Conservation (phyloP, 2,888 invertebrate species). For the Deroplatys truncata region DNA sequence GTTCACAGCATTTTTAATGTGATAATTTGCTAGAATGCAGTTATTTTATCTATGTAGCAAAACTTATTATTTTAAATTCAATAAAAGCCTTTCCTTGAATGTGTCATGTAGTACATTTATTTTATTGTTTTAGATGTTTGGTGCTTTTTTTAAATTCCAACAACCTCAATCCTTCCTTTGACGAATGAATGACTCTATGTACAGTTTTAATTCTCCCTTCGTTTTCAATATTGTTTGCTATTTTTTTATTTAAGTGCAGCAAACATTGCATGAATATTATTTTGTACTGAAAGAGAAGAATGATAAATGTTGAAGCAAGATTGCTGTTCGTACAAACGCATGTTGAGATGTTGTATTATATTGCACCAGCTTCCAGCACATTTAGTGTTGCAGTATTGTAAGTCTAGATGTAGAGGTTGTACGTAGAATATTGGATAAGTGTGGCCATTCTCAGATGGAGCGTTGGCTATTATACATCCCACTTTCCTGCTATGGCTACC, state of each 20-base stretch:
- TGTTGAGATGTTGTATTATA: background rate
- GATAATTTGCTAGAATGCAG: constrained; percentile 21
- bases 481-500: too few relatives aligned
- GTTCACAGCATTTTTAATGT: constrained; percentile 7
- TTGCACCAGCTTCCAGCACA: background rate
- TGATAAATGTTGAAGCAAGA: background rate
- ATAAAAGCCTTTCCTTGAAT: constrained; percentile 29
- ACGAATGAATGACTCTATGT: background rate
- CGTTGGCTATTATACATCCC: too few relatives aligned
- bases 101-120: constrained; percentile 28
- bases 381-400: background rate
- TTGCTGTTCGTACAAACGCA: background rate
- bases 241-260: background rate
- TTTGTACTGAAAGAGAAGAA: background rate
- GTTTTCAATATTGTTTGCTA: background rate
- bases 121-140: constrained; percentile 20
- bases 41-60: constrained; percentile 24
- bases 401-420: background rate
- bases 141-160: background rate
- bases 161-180: background rate
- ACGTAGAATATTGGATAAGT: background rate
- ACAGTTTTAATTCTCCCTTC: background rate
- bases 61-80: constrained; percentile 28
- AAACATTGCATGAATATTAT: background rate
- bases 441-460: too few relatives aligned